phyloP scores from a whole-genome alignment of 2,888 invertebrate species.

The Drosophila stalkeri region DNA sequence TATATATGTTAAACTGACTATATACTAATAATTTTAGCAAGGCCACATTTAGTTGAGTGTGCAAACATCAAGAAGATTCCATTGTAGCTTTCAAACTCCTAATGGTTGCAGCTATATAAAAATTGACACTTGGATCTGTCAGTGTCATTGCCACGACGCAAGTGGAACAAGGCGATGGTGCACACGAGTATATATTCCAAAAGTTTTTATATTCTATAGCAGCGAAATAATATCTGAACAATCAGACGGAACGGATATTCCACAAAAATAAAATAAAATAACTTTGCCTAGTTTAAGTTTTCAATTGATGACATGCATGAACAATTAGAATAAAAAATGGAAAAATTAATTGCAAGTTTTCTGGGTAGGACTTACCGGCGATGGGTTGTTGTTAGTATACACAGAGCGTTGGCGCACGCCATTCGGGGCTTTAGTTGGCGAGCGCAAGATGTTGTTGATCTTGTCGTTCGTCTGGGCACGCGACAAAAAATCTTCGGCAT shows the following conservation, averaged over 20 bases:
- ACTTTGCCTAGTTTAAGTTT: not conserved
- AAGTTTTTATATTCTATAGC: not conserved
- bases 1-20: too few species aligned
- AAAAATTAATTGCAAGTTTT: not conserved
- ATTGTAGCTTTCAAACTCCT: not conserved
- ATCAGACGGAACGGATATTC: not conserved
- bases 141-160: not conserved
- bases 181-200: not conserved
- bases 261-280: not conserved
- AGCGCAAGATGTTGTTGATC: constrained; percentile 83
- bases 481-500: constrained; percentile 82
- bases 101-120: not conserved
- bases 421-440: constrained; percentile 80
- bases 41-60: not conserved
- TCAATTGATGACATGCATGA: not conserved
- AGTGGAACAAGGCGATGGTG: not conserved
- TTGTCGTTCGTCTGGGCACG: constrained; percentile 83
- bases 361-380: not conserved
- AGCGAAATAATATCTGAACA: not conserved
- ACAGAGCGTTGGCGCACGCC: constrained; percentile 83
- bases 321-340: not conserved
- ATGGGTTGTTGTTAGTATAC: constrained; percentile 22
- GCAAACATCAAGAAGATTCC: too few species aligned
- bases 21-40: not conserved
- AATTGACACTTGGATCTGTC: not conserved